Evolutionary conservation across 1,140 invertebrate genomes (phyloP).

Genomic region (Scaptomyza graminum): DNA sequence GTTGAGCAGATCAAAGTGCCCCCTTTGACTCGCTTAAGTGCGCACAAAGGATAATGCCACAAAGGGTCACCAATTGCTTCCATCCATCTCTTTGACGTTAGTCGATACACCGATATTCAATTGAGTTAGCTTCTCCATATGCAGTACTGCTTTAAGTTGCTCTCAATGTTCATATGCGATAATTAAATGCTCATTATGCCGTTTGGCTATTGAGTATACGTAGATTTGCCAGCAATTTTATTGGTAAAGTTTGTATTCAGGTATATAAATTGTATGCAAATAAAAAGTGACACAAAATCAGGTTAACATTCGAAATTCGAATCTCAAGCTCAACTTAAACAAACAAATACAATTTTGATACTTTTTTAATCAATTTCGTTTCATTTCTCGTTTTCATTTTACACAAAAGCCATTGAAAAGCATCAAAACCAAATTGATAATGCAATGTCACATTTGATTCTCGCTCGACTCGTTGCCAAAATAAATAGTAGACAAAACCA

Average conservation of each 20-base stretch:
- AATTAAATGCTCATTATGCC: slow-evolving; percentile 20
- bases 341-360: background rate
- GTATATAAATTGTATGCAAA: too few species aligned
- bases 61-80: slow-evolving; percentile 44
- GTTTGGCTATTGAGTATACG: slow-evolving; percentile 48
- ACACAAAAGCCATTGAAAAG: background rate
- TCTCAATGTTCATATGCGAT: slow-evolving; percentile 11
- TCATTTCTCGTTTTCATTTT: too few species aligned
- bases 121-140: slow-evolving; percentile 13
- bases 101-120: slow-evolving; percentile 15
- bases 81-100: background rate
- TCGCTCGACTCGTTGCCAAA: background rate
- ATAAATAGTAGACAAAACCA: slow-evolving; percentile 2
- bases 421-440: background rate
- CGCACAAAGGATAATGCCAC: slow-evolving; percentile 61
- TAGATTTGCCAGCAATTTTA: slow-evolving; percentile 1
- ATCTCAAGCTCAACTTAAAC: background rate
- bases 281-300: too few species aligned
- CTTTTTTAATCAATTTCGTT: too few species aligned
- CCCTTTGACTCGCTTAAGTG: slow-evolving; percentile 69
- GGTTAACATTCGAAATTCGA: background rate
- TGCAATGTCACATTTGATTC: slow-evolving; percentile 1
- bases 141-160: slow-evolving; percentile 10
- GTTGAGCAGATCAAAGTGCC: slow-evolving; percentile 65
- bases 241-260: too few species aligned